These are phyloP conservation scores for Lasioglossum baleicum DNA, from an alignment of 1,140 invertebrate genomes.

Conservation along the genomic window DNA sequence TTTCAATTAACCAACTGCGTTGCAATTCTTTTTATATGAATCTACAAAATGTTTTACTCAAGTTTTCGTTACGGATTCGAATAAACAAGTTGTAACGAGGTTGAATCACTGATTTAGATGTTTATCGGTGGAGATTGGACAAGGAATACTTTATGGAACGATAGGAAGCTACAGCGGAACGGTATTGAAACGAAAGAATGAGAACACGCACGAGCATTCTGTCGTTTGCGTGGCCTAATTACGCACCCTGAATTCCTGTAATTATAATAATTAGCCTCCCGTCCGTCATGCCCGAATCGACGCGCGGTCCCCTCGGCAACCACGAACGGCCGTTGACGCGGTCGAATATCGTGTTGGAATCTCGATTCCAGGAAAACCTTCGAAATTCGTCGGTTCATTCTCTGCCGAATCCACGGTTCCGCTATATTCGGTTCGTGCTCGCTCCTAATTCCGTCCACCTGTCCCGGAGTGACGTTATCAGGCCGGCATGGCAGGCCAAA, in stretches of 20 bases:
- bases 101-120: too few species aligned
- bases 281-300: conserved; percentile 65
- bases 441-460: too few species aligned
- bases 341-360: not conserved
- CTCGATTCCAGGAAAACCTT: not conserved
- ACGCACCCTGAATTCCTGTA: conserved; percentile 71
- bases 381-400: not conserved
- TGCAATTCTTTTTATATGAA: too few species aligned
- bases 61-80: too few species aligned
- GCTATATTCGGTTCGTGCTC: too few species aligned
- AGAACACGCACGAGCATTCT: conserved; percentile 47
- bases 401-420: not conserved
- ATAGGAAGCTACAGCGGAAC: conserved; percentile 8
- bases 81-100: too few species aligned
- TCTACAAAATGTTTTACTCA: too few species aligned
- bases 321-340: conserved; percentile 25
- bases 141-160: not conserved
- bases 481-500: not conserved
- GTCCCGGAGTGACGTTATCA: conserved; percentile 12
- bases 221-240: conserved; percentile 67
- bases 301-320: conserved; percentile 30
- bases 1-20: too few species aligned
- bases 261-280: conserved; percentile 75
- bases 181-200: conserved; percentile 20
- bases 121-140: not conserved